Base-by-base conservation (phyloP, 2,113 vertebrate genomes). In the Echinops telfairi region DNA sequence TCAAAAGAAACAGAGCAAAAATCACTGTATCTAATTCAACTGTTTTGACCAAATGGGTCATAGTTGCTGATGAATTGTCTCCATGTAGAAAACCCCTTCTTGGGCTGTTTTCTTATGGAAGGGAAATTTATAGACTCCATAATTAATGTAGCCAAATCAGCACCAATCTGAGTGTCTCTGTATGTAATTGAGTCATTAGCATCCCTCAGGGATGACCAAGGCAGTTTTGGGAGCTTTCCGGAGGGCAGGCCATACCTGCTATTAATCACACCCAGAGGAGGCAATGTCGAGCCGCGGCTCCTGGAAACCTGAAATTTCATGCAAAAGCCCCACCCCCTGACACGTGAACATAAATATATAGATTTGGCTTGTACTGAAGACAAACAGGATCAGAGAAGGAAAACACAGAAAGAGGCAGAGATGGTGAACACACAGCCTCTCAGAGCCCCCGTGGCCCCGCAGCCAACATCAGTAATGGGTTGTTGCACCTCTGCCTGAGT, bases 81-180 rank as follows among this genome's bases (percentile, higher is more conserved):
- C 62, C n/a, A 91, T 81, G 60, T 57, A 93, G n/a, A 73, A 94
- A 89, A 87, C 27, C 33, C 70, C 14, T 79, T 86, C 76, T 20
- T 75, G 40, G 12, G 16, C 82, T 83, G 6, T 83, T 53, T 64
- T 57, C 68, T 40, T 81, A 8, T 60, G 22, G 78, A 64, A 53
- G 3, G 33, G 64, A 84, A 23, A 78, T 64, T 82, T 87, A n/a
- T 14, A 79, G 29, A 43, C 53, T 8, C 57, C 64, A 57, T 62
- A 38, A 71, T 66, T 76, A 75, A 17, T 73, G 3, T 71, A 27
- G 8, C 85, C 16, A 40, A 33, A 19, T 38, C 20, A 58, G 79
- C 29, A 71, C 27, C 2, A 7, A 23, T 27, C 86, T 33, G 31
- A 77, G 6, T 33, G 10, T n/a, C 85, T 94, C 40, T 25, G 0